Evolutionary conservation across 2,113 vertebrate genomes (phyloP), one percentile per base, ranked within the genome.

Genomic region (Siphamia tubifer): DNA sequence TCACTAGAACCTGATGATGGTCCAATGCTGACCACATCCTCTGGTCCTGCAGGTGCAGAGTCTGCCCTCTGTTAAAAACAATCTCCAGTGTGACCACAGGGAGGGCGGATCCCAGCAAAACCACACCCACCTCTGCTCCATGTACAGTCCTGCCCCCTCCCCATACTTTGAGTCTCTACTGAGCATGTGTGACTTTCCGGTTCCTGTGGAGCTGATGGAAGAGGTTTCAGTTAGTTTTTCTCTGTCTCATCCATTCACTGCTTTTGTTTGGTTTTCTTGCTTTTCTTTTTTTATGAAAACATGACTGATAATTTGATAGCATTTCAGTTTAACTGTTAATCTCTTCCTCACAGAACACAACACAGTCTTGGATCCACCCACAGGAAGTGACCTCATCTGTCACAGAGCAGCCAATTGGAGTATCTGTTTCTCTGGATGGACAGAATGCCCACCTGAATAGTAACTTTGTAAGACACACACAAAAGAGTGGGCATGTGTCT

Each of bases 341-440:
- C 31, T n/a, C 4, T 4, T 27, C 36, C 5, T 45, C 15, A 4
- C 72, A 97, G 95, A 93, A 94, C 78, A 89, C 92, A 2, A 83
- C n/a, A n/a, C n/a, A 92, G 54, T 86, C 73, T 0, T 95, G 95
- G 94, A 91, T 89, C 62, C 93, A 92, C 68, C 85, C 93, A 39
- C 82, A 93, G 7, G 92, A 94, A 58, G 73, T 85, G 76, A 83
- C 79, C 0, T 93, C 94, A 48, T 90, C 93, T 0, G 7, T 16
- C 6, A 47, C n/a, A n/a, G n/a, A 47, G 43, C 43, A 15, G 43
- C 43, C 43, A 47, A 47, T 47, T 13, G 24, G 13, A 21, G 42
- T 38, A 13, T 0, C 6, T 0, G 85, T 90, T 1, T 84, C 87
- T 2, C 89, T 89, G 0, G 36, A 90, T 39, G 6, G 8, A 24